phyloP scores from a whole-genome alignment of 1,140 invertebrate genomes.

The Pseudomyrmex sp. region DNA sequence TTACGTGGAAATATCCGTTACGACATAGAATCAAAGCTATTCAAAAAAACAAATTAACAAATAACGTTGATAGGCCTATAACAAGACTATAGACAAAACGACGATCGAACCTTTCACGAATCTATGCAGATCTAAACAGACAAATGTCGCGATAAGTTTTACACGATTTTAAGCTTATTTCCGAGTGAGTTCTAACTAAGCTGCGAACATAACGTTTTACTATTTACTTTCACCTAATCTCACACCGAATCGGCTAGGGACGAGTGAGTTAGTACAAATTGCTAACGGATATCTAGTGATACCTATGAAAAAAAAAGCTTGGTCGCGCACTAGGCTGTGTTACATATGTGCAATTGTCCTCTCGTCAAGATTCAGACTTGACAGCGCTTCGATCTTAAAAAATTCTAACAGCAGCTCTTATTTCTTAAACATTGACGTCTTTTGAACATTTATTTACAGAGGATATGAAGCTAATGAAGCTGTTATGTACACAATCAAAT shows the following conservation, averaged over 20 bases:
- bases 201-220: not conserved
- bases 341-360: too few species aligned
- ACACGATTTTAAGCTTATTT: conserved; percentile 6
- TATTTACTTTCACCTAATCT: not conserved
- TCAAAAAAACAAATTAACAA: not conserved
- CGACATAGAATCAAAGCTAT: too few species aligned
- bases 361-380: too few species aligned
- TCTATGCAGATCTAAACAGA: not conserved
- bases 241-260: too few species aligned
- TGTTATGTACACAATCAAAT: conserved; percentile 23
- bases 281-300: too few species aligned
- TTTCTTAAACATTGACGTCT: conserved; percentile 34
- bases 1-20: not conserved
- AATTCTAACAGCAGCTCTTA: conserved; percentile 37
- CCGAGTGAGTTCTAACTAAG: too few species aligned
- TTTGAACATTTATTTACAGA: conserved; percentile 45
- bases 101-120: conserved; percentile 5
- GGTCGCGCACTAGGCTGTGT: too few species aligned
- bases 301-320: too few species aligned
- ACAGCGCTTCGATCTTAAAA: not conserved
- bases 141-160: not conserved
- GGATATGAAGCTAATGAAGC: conserved; percentile 6
- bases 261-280: too few species aligned
- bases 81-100: conserved; percentile 14
- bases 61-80: conserved; percentile 26